phyloP scores from a whole-genome alignment of 2,888 invertebrate species.

The Lacanobia wlatinum region DNA sequence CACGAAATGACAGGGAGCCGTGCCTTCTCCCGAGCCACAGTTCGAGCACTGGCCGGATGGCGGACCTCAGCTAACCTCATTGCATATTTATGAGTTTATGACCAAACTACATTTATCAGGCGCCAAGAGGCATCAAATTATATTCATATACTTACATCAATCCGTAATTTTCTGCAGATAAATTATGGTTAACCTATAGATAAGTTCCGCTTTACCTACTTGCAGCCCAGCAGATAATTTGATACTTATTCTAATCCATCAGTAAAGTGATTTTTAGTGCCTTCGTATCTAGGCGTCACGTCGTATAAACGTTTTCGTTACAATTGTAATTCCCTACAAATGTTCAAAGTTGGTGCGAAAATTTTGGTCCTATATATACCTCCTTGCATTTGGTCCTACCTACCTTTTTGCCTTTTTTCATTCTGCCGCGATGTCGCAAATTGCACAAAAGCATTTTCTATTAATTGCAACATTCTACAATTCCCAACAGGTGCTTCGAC shows the following conservation, averaged over 20 bases:
- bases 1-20: too few species aligned
- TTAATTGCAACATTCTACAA: constrained; percentile 3
- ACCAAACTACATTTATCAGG: constrained; percentile 40
- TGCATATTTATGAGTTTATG: constrained; percentile 50
- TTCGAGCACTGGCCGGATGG: too few species aligned
- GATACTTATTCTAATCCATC: background rate
- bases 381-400: background rate
- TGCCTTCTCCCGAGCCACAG: too few species aligned
- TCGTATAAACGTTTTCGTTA: background rate
- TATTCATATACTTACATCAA: constrained; percentile 41
- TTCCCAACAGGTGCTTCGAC: constrained; percentile 5
- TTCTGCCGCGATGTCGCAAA: background rate
- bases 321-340: background rate
- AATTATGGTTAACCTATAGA: background rate
- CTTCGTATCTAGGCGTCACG: background rate
- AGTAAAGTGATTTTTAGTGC: too few species aligned
- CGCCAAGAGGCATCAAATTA: constrained; percentile 27
- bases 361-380: too few species aligned
- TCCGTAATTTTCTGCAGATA: background rate
- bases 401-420: background rate
- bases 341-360: too few species aligned
- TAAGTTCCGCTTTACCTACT: constrained; percentile 1
- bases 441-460: constrained; percentile 5
- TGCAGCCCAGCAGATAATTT: background rate
- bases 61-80: constrained; percentile 25